A percentile compares a stretch with the other conserved stretches of the same genome.
Conservation (phyloP, 2,113 vertebrate species). For the Pontoporia blainvillei region DNA sequence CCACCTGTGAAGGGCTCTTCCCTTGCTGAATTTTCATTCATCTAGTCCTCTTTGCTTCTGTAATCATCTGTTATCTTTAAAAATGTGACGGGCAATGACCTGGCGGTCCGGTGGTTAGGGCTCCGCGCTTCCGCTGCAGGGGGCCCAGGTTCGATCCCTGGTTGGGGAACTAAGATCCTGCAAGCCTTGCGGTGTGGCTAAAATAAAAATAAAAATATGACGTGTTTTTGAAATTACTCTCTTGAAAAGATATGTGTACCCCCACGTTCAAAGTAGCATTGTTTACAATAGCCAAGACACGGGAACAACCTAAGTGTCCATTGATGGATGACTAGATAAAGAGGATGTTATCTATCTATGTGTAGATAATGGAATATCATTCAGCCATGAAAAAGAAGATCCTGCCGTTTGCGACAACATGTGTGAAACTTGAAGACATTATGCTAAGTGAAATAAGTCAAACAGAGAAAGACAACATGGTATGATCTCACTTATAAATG, state of each 20-base stretch:
- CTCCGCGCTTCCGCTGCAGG: fast-evolving
- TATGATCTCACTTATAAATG: neutral
- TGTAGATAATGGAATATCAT: neutral
- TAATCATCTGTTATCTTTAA: neutral
- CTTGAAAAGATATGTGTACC: neutral
- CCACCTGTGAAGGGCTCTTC: neutral
- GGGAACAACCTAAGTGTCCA: neutral
- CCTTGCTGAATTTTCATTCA: neutral
- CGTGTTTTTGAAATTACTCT: neutral
- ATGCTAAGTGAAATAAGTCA: neutral
- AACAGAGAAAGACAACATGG: neutral
- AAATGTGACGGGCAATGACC: neutral
- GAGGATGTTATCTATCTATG: no score
- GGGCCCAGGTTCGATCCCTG: neutral
- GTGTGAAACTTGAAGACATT: neutral
- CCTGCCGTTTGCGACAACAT: neutral
- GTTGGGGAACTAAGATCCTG: neutral
- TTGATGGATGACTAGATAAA: neutral
- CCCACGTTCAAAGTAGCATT: neutral
- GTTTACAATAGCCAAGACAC: neutral
- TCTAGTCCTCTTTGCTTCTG: neutral
- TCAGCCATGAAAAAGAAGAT: neutral
- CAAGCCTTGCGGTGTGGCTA: neutral
- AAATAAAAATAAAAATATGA: neutral
- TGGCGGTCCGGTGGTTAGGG: neutral